Evolutionary conservation across 2,113 vertebrate genomes (phyloP).

Genomic region (Lycaon pictus): DNA sequence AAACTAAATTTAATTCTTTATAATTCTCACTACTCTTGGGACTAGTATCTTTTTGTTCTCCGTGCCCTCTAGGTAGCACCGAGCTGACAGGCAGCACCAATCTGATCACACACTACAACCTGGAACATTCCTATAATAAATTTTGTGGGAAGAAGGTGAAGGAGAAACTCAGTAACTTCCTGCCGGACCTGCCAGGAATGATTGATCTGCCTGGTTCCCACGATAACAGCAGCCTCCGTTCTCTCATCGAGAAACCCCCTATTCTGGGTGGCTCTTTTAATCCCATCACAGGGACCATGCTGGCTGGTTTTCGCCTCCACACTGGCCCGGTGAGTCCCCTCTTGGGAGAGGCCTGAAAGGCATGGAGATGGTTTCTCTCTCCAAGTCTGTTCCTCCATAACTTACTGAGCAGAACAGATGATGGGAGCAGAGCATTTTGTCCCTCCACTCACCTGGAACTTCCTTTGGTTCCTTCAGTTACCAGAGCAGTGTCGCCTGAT

Average conservation of each 20-base stretch:
- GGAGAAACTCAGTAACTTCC: slow-evolving; percentile 98
- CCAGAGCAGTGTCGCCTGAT: slow-evolving; percentile 98
- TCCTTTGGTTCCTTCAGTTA: slow-evolving; percentile 85
- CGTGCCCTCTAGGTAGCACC: slow-evolving; percentile 89
- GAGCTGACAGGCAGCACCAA: slow-evolving; percentile 98
- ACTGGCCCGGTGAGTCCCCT: slow-evolving; percentile 93
- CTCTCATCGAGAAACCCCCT: slow-evolving; percentile 97
- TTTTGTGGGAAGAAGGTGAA: slow-evolving; percentile 99
- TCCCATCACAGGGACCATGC: slow-evolving; percentile 95
- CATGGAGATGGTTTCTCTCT: neutral
- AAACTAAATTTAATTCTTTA: neutral
- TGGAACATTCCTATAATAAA: slow-evolving; percentile 98
- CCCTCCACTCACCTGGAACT: neutral
- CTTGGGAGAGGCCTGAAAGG: neutral
- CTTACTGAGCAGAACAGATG: neutral
- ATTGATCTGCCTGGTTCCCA: slow-evolving; percentile 96
- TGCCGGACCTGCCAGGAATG: slow-evolving; percentile 98
- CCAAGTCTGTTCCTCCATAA: neutral
- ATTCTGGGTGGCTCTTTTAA: slow-evolving; percentile 97
- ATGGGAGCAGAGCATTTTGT: neutral
- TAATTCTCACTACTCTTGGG: neutral
- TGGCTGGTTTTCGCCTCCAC: slow-evolving; percentile 97
- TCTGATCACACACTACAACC: slow-evolving; percentile 97
- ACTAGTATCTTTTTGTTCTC: neutral
- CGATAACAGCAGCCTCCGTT: slow-evolving; percentile 96